These are phyloP conservation scores for Mormyrus proboscirostris DNA, from an alignment of 2,797 vertebrate species.

Conservation along the genomic window DNA sequence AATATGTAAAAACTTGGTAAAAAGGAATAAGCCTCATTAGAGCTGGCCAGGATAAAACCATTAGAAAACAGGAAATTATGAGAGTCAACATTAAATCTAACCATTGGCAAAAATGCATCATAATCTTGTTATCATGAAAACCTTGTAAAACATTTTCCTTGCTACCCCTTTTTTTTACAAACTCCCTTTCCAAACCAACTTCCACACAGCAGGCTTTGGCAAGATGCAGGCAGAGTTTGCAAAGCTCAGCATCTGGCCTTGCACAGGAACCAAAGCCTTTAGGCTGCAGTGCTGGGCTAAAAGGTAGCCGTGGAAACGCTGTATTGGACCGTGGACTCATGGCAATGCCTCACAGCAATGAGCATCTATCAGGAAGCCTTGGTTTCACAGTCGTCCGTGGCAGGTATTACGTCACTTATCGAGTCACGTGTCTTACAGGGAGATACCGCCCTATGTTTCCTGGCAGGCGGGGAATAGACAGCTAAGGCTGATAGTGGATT, in stretches of 20 bases:
- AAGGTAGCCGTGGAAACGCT: neutral
- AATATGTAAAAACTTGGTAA: slow-evolving; percentile 7
- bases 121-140: slow-evolving; percentile 2
- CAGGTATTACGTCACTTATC: neutral
- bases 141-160: neutral
- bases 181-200: slow-evolving; percentile 10
- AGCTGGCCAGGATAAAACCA: slow-evolving; percentile 9
- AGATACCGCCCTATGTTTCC: neutral
- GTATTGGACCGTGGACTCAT: neutral
- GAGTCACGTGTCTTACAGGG: neutral
- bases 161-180: slow-evolving; percentile 14
- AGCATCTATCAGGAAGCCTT: neutral
- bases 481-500: neutral
- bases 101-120: neutral
- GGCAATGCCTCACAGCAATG: neutral
- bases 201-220: slow-evolving; percentile 3
- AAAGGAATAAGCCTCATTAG: neutral
- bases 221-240: neutral
- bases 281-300: neutral
- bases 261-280: neutral
- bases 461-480: neutral
- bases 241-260: neutral
- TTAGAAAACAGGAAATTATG: slow-evolving; percentile 20
- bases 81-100: neutral
- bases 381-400: neutral